phyloP scores from a whole-genome alignment of 2,888 invertebrate species.

The Macropis europaea region DNA sequence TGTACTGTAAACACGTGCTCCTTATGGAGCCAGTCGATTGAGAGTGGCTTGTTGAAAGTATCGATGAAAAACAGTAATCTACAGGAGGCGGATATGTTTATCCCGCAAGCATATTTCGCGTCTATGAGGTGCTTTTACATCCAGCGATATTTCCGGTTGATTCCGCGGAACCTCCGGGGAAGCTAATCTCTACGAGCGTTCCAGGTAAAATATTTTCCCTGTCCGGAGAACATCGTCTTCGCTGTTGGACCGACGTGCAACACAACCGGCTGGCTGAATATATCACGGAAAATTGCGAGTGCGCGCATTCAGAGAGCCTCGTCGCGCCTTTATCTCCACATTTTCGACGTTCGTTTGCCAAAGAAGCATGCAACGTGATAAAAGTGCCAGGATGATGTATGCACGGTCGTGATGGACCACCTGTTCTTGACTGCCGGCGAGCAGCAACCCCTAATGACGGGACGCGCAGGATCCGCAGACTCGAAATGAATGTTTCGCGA shows the following conservation, averaged over 20 bases:
- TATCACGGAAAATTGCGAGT: constrained; percentile 39
- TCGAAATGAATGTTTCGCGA: not conserved
- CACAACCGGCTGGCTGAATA: constrained; percentile 17
- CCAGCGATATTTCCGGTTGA: not conserved
- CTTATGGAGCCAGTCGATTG: constrained; percentile 39
- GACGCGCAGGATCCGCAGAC: not conserved
- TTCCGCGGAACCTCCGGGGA: not conserved
- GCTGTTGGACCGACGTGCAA: constrained; percentile 21
- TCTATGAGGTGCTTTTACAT: not conserved
- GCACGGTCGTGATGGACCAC: not conserved
- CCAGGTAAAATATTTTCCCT: constrained; percentile 10
- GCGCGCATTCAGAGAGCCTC: not conserved
- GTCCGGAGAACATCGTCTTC: not conserved
- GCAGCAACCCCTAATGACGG: too few relatives aligned
- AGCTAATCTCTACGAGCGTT: constrained; percentile 4
- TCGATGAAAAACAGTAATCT: constrained; percentile 34
- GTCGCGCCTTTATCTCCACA: not conserved
- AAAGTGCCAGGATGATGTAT: constrained; percentile 9
- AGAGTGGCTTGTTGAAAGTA: constrained; percentile 10
- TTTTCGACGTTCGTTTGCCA: constrained; percentile 20
- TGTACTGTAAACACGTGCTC: constrained; percentile 40
- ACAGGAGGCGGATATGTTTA: constrained; percentile 6
- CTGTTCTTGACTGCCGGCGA: too few relatives aligned
- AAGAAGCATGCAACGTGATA: not conserved
- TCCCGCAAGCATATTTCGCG: not conserved